Conservation (phyloP, 23 tunicate species). For the Trididemnum nubilum region DNA sequence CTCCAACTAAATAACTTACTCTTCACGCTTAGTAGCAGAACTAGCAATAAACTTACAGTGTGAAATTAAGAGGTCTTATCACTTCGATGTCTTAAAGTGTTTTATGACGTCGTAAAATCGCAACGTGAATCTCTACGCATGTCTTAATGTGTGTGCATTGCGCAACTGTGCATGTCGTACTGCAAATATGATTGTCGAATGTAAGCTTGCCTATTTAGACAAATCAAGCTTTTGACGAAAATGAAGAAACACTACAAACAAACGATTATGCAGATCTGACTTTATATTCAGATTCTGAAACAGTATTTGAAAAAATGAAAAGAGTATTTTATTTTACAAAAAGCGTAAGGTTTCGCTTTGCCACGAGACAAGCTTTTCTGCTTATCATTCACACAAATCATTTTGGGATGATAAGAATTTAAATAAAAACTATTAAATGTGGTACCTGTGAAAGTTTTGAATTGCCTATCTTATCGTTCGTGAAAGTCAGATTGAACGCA, state of each 20-base stretch:
- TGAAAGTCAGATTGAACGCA: not conserved
- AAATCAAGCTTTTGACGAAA: not conserved
- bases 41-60: conserved; percentile 10
- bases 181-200: not conserved
- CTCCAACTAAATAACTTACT: not conserved
- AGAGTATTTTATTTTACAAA: conserved; percentile 7
- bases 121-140: not conserved
- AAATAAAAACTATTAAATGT: conserved; percentile 14
- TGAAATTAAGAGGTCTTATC: conserved; percentile 18
- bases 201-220: conserved; percentile 1
- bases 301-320: not conserved
- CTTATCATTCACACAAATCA: conserved; percentile 2
- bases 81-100: conserved; percentile 1
- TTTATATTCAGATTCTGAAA: not conserved
- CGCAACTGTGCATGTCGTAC: conserved; percentile 1
- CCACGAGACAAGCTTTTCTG: not conserved
- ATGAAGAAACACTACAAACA: not conserved
- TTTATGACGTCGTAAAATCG: not conserved
- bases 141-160: conserved; percentile 1
- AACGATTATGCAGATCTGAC: not conserved
- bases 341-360: not conserved
- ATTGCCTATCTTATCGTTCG: not conserved
- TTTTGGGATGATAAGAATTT: conserved; percentile 9
- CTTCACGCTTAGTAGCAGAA: not conserved
- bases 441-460: not conserved